Evolutionary conservation across 2,797 vertebrate species (phyloP).

Genomic region (Trachurus trachurus): DNA sequence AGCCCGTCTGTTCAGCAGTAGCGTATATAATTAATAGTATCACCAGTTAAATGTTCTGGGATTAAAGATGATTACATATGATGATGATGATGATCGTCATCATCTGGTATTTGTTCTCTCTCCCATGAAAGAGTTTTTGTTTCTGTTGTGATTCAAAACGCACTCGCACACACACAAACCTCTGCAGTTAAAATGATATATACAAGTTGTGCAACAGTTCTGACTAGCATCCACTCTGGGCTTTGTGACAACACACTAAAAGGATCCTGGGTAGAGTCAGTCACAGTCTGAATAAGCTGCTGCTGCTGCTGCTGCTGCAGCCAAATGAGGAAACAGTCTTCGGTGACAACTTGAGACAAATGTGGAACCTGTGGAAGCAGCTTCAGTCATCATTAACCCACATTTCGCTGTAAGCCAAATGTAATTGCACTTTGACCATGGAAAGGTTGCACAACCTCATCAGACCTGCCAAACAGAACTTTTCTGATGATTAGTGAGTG

Average conservation of each 20-base stretch:
- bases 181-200: neutral
- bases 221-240: neutral
- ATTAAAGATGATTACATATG: conserved; percentile 20
- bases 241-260: neutral
- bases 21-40: conserved; percentile 31
- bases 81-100: conserved; percentile 30
- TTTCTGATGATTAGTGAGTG: neutral
- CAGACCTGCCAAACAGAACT: conserved; percentile 3
- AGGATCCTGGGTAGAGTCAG: neutral
- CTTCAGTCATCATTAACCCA: conserved; percentile 33
- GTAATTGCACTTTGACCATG: conserved; percentile 38
- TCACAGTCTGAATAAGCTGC: conserved; percentile 4
- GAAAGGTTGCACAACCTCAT: conserved; percentile 10
- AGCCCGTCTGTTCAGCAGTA: conserved; percentile 1
- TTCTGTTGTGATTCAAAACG: conserved; percentile 12
- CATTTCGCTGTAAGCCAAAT: conserved; percentile 32
- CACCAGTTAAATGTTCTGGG: conserved; percentile 42
- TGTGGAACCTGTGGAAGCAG: conserved; percentile 13
- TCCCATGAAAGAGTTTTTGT: neutral
- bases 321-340: neutral
- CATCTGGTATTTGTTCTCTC: conserved; percentile 11
- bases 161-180: neutral
- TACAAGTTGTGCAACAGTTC: too few relatives aligned
- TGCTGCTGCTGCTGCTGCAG: neutral
- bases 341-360: conserved; percentile 23